These are phyloP conservation scores for Drosophila prolongata DNA, from an alignment of 2,888 invertebrate genomes.

Conservation along the genomic window DNA sequence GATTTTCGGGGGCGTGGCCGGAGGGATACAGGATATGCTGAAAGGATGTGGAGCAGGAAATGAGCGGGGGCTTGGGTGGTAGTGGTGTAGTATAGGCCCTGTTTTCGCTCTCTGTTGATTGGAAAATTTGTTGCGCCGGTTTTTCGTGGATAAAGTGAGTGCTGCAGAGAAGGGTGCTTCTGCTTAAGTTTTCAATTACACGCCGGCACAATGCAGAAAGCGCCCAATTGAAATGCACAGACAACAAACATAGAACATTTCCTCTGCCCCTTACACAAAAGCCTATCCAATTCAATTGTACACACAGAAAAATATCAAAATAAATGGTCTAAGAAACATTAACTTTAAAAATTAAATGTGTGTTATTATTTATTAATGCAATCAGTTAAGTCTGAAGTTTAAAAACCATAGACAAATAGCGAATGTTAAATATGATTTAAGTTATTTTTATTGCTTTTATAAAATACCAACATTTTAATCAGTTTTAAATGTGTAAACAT, in stretches of 20 bases:
- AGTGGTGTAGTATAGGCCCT: slow-evolving; percentile 15
- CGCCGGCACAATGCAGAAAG: slow-evolving; percentile 59
- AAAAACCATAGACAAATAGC: no score
- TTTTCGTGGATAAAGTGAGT: slow-evolving; percentile 27
- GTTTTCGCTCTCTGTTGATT: slow-evolving; percentile 57
- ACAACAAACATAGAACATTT: slow-evolving; percentile 54
- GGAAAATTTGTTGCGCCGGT: slow-evolving; percentile 58
- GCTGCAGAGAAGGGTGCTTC: slow-evolving; percentile 13
- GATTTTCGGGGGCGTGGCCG: slow-evolving; percentile 28
- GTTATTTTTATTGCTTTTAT: no score
- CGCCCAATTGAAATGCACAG: slow-evolving; percentile 65
- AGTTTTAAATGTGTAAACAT: no score
- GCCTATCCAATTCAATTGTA: not conserved
- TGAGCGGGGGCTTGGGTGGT: slow-evolving; percentile 5
- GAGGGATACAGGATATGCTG: slow-evolving; percentile 56
- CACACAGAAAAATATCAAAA: slow-evolving; percentile 1
- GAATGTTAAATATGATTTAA: no score
- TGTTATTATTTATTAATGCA: no score
- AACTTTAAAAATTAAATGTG: no score
- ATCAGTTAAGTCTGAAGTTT: no score
- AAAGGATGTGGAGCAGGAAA: slow-evolving; percentile 47
- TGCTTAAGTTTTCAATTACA: slow-evolving; percentile 76
- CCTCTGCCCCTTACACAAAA: slow-evolving; percentile 4
- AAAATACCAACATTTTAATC: no score
- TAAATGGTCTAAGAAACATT: no score